Percentiles rank a stretch among this genome's conserved stretches.
These are phyloP conservation scores for Percopsis transmontana DNA, from an alignment of 2,113 vertebrate genomes.

Conservation along the genomic window DNA sequence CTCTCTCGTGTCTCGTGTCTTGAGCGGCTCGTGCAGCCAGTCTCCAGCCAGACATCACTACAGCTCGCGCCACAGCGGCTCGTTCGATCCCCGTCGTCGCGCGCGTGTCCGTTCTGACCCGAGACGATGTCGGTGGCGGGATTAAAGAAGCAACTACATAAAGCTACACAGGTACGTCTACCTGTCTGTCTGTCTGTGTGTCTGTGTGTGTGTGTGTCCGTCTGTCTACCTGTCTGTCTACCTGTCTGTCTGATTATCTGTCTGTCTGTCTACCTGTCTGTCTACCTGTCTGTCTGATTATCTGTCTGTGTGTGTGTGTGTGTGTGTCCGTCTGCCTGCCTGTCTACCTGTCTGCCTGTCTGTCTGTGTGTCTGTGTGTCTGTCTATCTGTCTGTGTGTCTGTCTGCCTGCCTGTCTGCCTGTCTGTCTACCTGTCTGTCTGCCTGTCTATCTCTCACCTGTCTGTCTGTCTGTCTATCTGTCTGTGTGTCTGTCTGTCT, in stretches of 20 bases:
- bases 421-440: not conserved
- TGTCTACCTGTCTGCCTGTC: not conserved
- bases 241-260: not conserved
- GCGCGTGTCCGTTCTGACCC: not conserved
- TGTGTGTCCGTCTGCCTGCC: not conserved
- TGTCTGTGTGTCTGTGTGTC: not conserved
- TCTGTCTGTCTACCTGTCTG: not conserved
- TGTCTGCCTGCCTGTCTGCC: not conserved
- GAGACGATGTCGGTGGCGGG: conserved; percentile 83
- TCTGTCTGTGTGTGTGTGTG: not conserved
- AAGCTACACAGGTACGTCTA: conserved; percentile 81
- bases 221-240: not conserved
- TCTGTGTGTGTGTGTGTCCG: not conserved
- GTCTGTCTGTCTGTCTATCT: not conserved
- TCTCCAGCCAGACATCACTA: too few species aligned
- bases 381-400: not conserved
- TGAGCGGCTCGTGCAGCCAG: not conserved
- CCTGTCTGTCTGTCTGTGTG: not conserved
- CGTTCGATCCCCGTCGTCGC: not conserved
- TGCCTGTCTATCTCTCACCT: not conserved
- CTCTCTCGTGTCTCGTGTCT: not conserved
- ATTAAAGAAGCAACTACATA: conserved; percentile 85
- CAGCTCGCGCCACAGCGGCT: not conserved
- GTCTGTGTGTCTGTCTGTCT: too few species aligned
- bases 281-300: not conserved